These are phyloP conservation scores for Dasypolia templi DNA, from an alignment of 2,888 invertebrate genomes.

Conservation along the genomic window DNA sequence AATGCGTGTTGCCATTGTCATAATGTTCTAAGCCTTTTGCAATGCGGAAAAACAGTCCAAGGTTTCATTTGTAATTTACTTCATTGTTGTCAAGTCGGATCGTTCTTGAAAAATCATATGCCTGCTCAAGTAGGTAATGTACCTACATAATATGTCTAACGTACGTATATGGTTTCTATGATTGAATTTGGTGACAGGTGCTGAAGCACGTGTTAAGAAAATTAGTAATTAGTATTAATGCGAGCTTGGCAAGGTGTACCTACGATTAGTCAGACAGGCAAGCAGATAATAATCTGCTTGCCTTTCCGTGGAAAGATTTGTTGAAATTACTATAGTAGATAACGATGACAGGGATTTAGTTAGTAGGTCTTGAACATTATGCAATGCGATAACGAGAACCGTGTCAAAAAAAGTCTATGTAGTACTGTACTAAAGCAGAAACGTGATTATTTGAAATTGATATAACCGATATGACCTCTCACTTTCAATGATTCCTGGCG, in stretches of 20 bases:
- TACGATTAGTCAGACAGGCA: too few relatives aligned
- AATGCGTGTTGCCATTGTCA: conserved; percentile 20
- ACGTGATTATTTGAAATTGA: conserved; percentile 12
- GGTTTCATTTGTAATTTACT: conserved; percentile 56
- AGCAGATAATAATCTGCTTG: conserved; percentile 29
- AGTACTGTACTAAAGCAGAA: not conserved
- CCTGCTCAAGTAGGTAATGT: conserved; percentile 8
- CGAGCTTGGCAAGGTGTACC: conserved; percentile 39
- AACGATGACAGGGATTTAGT: not conserved
- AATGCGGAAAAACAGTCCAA: conserved; percentile 54
- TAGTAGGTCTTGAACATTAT: conserved; percentile 12
- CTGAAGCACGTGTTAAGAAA: conserved; percentile 45
- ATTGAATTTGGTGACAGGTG: conserved; percentile 48
- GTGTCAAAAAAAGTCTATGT: conserved; percentile 23
- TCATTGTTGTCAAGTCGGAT: conserved; percentile 45
- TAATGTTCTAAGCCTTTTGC: conserved; percentile 34
- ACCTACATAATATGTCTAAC: not conserved
- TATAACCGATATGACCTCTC: conserved; percentile 20
- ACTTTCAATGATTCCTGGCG: conserved; percentile 26
- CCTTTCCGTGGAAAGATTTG: conserved; percentile 1
- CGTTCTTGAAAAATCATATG: conserved; percentile 36
- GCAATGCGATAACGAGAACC: conserved; percentile 32
- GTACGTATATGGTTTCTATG: conserved; percentile 50
- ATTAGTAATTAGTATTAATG: conserved; percentile 40
- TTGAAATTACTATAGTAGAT: conserved; percentile 3